Percentiles rank a stretch among this genome's conserved stretches.
Conservation (phyloP, 2,797 vertebrate genomes). For the Molossus alvarezi region DNA sequence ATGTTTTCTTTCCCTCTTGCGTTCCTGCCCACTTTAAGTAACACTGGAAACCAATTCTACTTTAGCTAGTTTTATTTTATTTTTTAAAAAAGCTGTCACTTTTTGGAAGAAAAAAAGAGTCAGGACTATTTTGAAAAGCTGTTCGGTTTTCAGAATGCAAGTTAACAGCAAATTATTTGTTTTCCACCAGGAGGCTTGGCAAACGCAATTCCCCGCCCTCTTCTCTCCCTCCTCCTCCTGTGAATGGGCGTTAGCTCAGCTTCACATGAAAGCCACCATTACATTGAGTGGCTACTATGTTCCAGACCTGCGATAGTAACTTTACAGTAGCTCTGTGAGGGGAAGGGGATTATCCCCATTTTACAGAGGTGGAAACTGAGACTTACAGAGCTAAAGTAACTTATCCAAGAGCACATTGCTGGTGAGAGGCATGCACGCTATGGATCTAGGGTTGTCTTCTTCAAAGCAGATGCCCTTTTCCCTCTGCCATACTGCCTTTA, state of each 20-base stretch:
- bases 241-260: neutral
- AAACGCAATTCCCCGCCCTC: neutral
- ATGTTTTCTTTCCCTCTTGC: slow-evolving; percentile 12
- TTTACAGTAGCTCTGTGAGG: slow-evolving; percentile 1
- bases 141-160: slow-evolving; percentile 70
- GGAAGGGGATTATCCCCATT: neutral
- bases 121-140: slow-evolving; percentile 64
- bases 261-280: neutral
- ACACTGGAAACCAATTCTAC: slow-evolving; percentile 62
- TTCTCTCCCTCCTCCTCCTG: neutral
- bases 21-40: slow-evolving; percentile 40
- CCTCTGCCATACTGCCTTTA: neutral
- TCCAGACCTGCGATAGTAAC: neutral
- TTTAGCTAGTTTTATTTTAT: slow-evolving; percentile 28
- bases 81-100: neutral
- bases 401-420: neutral
- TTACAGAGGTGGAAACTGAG: slow-evolving; percentile 42
- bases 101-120: slow-evolving; percentile 42
- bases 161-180: slow-evolving; percentile 63
- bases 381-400: neutral
- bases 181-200: neutral
- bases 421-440: neutral
- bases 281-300: neutral
- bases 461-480: neutral
- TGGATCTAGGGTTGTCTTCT: neutral